These are phyloP conservation scores for Hydrotaea diabolus DNA, from an alignment of 2,888 invertebrate genomes.

Conservation along the genomic window DNA sequence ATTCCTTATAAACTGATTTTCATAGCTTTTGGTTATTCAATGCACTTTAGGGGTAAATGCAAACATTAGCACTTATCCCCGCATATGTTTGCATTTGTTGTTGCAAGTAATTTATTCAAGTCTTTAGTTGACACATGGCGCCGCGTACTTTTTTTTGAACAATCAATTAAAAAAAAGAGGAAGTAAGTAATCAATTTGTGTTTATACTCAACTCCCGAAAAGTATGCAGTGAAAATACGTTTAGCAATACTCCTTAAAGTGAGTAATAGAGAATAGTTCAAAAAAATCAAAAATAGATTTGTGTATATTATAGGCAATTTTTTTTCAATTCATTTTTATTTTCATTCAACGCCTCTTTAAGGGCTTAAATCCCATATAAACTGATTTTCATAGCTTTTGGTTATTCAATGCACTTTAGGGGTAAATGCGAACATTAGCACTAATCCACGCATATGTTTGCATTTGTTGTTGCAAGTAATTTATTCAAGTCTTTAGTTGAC, in stretches of 20 bases:
- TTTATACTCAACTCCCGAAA: neutral
- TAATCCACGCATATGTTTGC: too few relatives aligned
- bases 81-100: neutral
- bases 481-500: neutral
- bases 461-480: conserved; percentile 6
- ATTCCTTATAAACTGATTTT: too few relatives aligned
- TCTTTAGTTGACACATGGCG: neutral
- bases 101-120: neutral
- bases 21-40: neutral
- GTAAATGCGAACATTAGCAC: neutral
- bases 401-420: neutral
- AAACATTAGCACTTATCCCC: too few relatives aligned
- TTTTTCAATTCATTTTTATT: too few relatives aligned
- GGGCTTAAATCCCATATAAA: too few relatives aligned
- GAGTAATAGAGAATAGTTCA: too few relatives aligned
- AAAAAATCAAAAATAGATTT: too few relatives aligned
- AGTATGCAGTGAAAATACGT: neutral
- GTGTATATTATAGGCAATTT: too few relatives aligned
- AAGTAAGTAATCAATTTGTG: neutral
- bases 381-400: neutral
- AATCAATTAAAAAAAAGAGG: conserved; percentile 13
- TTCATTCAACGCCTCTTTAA: too few relatives aligned
- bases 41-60: neutral
- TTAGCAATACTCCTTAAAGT: neutral
- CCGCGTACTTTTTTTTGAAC: neutral